These are phyloP conservation scores for Caerostris extrusa DNA, from an alignment of 1,140 invertebrate genomes.

Conservation along the genomic window DNA sequence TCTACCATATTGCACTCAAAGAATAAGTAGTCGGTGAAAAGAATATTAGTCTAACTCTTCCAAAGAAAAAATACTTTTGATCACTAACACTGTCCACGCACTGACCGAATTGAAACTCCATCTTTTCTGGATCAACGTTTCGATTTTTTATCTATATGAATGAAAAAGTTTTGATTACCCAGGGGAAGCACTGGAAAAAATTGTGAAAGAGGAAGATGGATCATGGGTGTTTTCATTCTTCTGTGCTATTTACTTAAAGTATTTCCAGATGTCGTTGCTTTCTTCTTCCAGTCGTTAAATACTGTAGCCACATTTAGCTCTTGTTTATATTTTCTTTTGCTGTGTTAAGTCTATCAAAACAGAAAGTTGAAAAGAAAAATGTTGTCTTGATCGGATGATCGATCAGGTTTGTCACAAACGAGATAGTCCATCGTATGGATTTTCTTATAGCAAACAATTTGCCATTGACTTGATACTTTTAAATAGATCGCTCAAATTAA, in stretches of 20 bases:
- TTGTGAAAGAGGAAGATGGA: conserved; percentile 12
- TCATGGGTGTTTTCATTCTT: not conserved
- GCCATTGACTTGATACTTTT: not conserved
- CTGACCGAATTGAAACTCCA: conserved; percentile 5
- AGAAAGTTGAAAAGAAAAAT: not conserved
- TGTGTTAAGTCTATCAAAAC: not conserved
- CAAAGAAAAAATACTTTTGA: not conserved
- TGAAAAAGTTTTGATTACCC: conserved; percentile 28
- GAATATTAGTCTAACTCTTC: conserved; percentile 15
- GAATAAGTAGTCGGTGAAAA: not conserved
- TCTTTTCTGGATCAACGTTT: not conserved
- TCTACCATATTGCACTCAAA: not conserved
- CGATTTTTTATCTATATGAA: conserved; percentile 31
- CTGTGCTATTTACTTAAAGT: not conserved
- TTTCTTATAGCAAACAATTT: not conserved
- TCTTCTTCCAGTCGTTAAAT: not conserved
- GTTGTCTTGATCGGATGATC: not conserved
- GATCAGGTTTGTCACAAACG: not conserved
- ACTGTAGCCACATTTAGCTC: not conserved
- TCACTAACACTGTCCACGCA: conserved; percentile 7
- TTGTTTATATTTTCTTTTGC: not conserved
- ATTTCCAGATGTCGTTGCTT: not conserved
- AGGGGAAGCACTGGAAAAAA: not conserved
- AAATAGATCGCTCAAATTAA: too few relatives aligned
- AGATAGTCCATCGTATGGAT: not conserved